phyloP scores from a whole-genome alignment of 2,113 vertebrate genomes.

The Vidua macroura region DNA sequence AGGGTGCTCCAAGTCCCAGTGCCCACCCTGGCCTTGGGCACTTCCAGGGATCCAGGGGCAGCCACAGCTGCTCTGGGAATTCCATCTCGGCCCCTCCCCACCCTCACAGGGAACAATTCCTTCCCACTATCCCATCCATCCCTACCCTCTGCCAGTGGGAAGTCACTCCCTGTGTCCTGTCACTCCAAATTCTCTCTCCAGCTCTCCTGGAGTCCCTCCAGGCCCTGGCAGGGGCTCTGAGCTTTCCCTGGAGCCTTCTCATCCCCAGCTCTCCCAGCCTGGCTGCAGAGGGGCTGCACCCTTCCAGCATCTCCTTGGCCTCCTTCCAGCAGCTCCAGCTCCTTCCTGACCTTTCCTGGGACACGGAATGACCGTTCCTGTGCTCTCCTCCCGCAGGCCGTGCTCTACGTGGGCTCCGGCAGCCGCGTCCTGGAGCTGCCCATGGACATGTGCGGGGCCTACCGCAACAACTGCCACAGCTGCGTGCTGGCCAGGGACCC shows the following conservation, averaged over 20 bases:
- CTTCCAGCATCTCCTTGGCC: fast-evolving
- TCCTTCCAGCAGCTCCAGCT: not conserved
- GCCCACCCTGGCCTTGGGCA: not conserved
- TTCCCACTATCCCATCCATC: not conserved
- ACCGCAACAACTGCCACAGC: constrained; percentile 67
- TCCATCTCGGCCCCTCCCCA: not conserved
- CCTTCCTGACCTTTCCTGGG: fast-evolving
- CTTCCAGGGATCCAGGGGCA: not conserved
- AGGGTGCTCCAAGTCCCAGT: fast-evolving
- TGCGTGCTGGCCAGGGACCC: constrained; percentile 77
- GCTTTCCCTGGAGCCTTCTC: not conserved
- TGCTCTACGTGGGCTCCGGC: constrained; percentile 68
- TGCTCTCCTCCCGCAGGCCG: constrained; percentile 43
- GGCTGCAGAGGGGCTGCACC: not conserved
- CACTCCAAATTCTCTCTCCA: not conserved
- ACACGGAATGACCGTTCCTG: fast-evolving
- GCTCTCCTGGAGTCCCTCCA: not conserved
- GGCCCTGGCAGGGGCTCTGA: fast-evolving
- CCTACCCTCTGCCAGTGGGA: not conserved
- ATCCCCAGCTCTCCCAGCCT: not conserved
- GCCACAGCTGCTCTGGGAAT: not conserved
- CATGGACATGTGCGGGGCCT: constrained; percentile 68
- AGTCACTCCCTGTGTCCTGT: not conserved
- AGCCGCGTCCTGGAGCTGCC: constrained; percentile 68
- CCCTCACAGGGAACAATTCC: not conserved